A percentile compares a stretch with the other conserved stretches of the same genome.
These are phyloP conservation scores for Drosophila arawakana DNA, from an alignment of 1,140 invertebrate genomes.

Conservation along the genomic window DNA sequence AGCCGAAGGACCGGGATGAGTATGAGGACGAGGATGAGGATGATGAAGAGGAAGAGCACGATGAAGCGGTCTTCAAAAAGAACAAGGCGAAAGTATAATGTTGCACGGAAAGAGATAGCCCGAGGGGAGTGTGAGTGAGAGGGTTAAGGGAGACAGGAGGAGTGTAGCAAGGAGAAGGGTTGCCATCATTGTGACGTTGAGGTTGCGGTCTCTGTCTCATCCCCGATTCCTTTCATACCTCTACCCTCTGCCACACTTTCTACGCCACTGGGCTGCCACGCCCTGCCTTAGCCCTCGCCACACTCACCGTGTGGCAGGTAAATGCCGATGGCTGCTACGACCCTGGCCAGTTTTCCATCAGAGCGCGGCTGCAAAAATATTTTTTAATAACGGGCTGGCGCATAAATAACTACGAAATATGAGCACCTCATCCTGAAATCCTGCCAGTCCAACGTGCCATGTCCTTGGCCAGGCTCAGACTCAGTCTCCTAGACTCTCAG, in stretches of 20 bases:
- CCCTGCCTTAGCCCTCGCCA: not conserved
- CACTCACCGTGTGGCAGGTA: constrained; percentile 7
- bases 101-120: constrained; percentile 19
- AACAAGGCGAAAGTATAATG: constrained; percentile 51
- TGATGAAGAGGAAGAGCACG: not conserved
- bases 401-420: constrained; percentile 75
- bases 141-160: not conserved
- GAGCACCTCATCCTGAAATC: constrained; percentile 28
- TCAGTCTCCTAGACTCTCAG: not conserved
- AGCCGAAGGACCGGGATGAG: not conserved
- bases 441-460: constrained; percentile 26
- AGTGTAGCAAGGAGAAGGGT: constrained; percentile 14
- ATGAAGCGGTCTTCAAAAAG: constrained; percentile 43
- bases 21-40: constrained; percentile 39
- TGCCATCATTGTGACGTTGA: constrained; percentile 51
- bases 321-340: constrained; percentile 15
- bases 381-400: constrained; percentile 68
- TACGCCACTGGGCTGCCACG: not conserved
- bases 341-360: constrained; percentile 51
- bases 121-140: not conserved
- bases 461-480: constrained; percentile 18
- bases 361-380: constrained; percentile 68
- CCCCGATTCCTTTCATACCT: not conserved
- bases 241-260: not conserved
- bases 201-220: constrained; percentile 36